Percentiles rank a stretch among this genome's conserved stretches.
phyloP scores from a whole-genome alignment of 1,140 invertebrate genomes.

The Philotrypesis tridentata region DNA sequence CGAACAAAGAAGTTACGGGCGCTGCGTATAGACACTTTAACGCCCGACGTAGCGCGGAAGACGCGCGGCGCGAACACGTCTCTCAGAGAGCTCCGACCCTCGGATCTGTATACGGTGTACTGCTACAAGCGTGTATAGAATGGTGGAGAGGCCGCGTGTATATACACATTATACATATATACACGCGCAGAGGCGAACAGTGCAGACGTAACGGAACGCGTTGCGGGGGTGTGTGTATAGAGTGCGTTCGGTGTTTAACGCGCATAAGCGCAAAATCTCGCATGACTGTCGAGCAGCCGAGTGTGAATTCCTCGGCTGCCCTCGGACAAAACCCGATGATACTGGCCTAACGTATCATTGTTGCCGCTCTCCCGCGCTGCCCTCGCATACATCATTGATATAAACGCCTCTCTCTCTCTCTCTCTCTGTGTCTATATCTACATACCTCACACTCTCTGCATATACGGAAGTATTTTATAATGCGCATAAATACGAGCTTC shows the following conservation, averaged over 20 bases:
- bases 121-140: too few species aligned
- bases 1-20: neutral
- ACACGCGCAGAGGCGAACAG: neutral
- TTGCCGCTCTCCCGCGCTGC: conserved; percentile 14
- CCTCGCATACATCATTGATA: conserved; percentile 25
- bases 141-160: neutral
- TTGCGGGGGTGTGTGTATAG: too few species aligned
- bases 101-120: too few species aligned
- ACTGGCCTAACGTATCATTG: conserved; percentile 31
- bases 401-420: too few species aligned
- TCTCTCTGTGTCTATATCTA: too few species aligned
- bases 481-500: conserved; percentile 20
- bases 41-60: neutral
- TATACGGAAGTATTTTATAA: conserved; percentile 1
- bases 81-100: too few species aligned
- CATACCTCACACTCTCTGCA: neutral
- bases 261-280: conserved; percentile 22
- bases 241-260: too few species aligned
- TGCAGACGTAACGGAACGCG: too few species aligned
- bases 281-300: conserved; percentile 13
- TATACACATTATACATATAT: neutral
- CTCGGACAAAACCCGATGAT: conserved; percentile 40
- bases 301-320: conserved; percentile 33
- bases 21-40: neutral
- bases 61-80: neutral